These are phyloP conservation scores for Eristalinus sepulchralis DNA, from an alignment of 2,888 invertebrate species.

Conservation along the genomic window DNA sequence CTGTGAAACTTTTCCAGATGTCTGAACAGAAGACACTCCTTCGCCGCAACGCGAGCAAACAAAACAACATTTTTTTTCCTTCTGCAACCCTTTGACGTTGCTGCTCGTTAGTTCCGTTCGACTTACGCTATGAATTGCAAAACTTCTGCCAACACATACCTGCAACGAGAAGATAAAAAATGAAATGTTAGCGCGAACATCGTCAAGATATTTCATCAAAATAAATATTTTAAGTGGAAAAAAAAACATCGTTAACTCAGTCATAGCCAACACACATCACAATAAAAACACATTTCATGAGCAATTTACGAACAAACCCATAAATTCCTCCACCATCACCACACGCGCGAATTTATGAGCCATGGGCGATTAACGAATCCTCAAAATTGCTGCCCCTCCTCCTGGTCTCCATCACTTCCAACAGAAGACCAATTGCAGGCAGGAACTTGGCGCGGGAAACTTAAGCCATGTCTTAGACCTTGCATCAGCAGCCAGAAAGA, in stretches of 20 bases:
- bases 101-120: neutral
- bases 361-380: neutral
- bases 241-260: neutral
- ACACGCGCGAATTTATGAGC: neutral
- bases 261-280: too few species aligned
- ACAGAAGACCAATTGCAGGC: neutral
- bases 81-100: neutral
- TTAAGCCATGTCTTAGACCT: neutral
- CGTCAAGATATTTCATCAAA: neutral
- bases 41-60: too few species aligned
- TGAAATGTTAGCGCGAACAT: neutral
- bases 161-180: neutral
- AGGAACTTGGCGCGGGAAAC: neutral
- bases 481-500: neutral
- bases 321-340: neutral
- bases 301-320: neutral
- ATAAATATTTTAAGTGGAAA: neutral
- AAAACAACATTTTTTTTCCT: neutral
- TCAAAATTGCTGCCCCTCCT: neutral
- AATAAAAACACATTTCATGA: neutral
- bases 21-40: neutral
- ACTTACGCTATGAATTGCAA: neutral
- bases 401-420: neutral
- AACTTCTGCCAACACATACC: neutral
- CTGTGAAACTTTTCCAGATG: neutral